phyloP scores from a whole-genome alignment of 2,797 vertebrate genomes.

The Atherinosoma microstoma region DNA sequence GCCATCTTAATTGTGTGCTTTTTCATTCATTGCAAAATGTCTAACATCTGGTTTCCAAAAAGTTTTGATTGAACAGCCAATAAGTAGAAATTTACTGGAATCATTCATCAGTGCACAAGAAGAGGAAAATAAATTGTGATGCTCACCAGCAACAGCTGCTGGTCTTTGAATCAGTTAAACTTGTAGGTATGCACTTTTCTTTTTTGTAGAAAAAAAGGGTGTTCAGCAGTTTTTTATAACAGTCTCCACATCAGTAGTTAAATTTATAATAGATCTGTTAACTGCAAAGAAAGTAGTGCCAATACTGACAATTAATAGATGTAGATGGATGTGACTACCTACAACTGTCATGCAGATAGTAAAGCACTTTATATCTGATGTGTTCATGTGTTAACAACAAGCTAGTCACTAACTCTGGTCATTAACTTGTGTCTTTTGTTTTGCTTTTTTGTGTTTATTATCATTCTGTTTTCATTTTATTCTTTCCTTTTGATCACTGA shows the following conservation, averaged over 20 bases:
- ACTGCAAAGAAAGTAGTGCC: constrained; percentile 25
- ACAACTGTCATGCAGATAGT: constrained; percentile 70
- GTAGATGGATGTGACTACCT: constrained; percentile 61
- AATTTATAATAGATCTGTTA: constrained; percentile 13
- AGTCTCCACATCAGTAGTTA: constrained; percentile 36
- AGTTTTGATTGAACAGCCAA: constrained; percentile 59
- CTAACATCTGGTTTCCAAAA: constrained; percentile 75
- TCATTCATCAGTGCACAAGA: constrained; percentile 22
- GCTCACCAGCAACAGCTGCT: constrained; percentile 26
- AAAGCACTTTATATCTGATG: constrained; percentile 83
- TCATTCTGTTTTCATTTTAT: constrained; percentile 27
- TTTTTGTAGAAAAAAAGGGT: constrained; percentile 18
- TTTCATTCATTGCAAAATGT: constrained; percentile 34
- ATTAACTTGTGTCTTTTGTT: constrained; percentile 51
- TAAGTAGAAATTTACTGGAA: constrained; percentile 47
- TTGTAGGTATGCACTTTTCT: constrained; percentile 22
- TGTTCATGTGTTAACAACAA: constrained; percentile 62
- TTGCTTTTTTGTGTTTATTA: constrained; percentile 30
- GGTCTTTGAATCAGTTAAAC: background rate
- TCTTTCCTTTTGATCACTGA: constrained; percentile 41
- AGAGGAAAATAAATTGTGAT: constrained; percentile 19
- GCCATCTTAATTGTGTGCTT: constrained; percentile 37
- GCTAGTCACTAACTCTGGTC: constrained; percentile 39
- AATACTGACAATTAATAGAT: constrained; percentile 39
- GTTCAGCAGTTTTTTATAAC: constrained; percentile 17